These are phyloP conservation scores for Thripadectes ignobilis DNA, from an alignment of 2,797 vertebrate species.

Conservation along the genomic window DNA sequence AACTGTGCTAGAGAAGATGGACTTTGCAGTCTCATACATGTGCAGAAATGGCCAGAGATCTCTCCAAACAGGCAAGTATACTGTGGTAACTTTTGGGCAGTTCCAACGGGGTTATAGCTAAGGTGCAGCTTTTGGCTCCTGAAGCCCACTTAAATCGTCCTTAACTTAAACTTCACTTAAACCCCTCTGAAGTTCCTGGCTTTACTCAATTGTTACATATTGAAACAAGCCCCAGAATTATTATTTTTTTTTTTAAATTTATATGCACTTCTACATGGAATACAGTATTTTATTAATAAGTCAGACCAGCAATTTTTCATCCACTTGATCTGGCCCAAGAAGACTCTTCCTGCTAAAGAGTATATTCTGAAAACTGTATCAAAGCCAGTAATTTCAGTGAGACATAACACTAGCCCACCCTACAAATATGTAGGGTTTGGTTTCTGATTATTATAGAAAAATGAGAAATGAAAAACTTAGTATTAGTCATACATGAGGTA, in stretches of 20 bases:
- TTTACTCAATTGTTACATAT: neutral
- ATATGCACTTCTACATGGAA: neutral
- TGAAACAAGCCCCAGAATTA: neutral
- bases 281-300: neutral
- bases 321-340: neutral
- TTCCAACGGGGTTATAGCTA: neutral
- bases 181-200: neutral
- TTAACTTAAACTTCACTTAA: neutral
- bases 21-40: fast-evolving
- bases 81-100: neutral
- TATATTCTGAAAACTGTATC: neutral
- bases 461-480: neutral
- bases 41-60: neutral
- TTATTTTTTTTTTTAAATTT: neutral
- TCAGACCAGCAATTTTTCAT: neutral
- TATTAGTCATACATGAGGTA: neutral
- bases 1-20: neutral
- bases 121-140: neutral
- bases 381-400: neutral
- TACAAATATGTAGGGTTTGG: neutral
- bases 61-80: neutral
- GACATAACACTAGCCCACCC: neutral
- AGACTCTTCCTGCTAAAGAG: neutral
- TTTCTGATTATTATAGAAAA: neutral
- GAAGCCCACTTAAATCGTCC: neutral